phyloP scores from a whole-genome alignment of 1,140 invertebrate genomes.

The Grapholita molesta region DNA sequence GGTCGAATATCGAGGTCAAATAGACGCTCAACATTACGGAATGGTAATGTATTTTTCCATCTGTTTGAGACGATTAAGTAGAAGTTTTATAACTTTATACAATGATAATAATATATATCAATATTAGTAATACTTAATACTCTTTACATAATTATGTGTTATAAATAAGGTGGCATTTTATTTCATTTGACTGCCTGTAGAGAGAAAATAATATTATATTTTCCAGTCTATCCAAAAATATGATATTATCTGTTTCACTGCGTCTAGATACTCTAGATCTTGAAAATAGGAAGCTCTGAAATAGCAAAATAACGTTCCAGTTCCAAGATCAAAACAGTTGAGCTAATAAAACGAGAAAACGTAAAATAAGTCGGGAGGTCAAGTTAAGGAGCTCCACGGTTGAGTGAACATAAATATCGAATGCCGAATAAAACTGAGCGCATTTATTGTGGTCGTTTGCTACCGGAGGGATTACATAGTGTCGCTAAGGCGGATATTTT shows the following conservation, averaged over 20 bases:
- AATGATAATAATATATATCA: no score
- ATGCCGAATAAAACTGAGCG: constrained; percentile 15
- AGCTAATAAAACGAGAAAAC: constrained; percentile 16
- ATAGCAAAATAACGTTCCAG: constrained; percentile 9
- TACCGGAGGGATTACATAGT: constrained; percentile 8
- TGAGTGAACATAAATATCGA: constrained; percentile 13
- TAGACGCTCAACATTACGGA: no score
- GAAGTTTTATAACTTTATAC: no score
- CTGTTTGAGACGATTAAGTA: no score
- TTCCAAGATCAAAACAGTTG: neutral
- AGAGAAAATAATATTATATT: no score
- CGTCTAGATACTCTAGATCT: neutral
- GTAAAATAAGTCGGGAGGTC: constrained; percentile 16
- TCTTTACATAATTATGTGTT: no score
- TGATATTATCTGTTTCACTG: neutral
- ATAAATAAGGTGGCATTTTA: no score
- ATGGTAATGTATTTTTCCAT: no score
- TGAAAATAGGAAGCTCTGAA: neutral
- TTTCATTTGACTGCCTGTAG: no score
- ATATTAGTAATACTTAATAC: no score
- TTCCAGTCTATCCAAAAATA: neutral
- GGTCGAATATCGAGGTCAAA: no score
- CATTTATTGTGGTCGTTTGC: constrained; percentile 12
- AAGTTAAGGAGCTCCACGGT: constrained; percentile 3
- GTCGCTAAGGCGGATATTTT: neutral